Evolutionary conservation across 2,888 invertebrate genomes (phyloP).

Genomic region (Cremastobaeus sp.): DNA sequence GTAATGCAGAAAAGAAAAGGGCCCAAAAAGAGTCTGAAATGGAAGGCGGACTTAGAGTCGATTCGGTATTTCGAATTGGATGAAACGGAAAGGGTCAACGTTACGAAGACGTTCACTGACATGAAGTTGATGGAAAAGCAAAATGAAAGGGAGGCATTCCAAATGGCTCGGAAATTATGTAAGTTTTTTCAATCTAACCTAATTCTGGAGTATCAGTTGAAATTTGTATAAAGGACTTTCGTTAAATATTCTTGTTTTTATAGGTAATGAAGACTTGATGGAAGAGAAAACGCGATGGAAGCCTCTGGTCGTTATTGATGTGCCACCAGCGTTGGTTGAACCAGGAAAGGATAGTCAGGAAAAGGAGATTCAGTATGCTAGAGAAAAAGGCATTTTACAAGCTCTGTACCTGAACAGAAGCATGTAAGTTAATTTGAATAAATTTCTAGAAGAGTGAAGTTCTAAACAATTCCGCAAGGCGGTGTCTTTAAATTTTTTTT

Average conservation of each 20-base stretch:
- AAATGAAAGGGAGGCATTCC: conserved; percentile 90
- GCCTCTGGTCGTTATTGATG: conserved; percentile 84
- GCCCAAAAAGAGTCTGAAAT: conserved; percentile 88
- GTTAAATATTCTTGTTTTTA: background rate
- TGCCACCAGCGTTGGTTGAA: conserved; percentile 83
- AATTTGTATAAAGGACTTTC: background rate
- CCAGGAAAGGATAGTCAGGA: conserved; percentile 91
- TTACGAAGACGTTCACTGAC: conserved; percentile 93
- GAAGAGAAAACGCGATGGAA: conserved; percentile 89
- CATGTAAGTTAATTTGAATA: conserved; percentile 79
- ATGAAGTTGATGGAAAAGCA: conserved; percentile 94
- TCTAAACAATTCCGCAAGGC: too few species aligned
- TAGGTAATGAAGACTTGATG: conserved; percentile 85
- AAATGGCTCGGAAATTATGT: conserved; percentile 86
- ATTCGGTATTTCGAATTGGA: conserved; percentile 95
- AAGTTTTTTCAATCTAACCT: too few species aligned
- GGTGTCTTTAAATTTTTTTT: too few species aligned
- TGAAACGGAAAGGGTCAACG: conserved; percentile 97
- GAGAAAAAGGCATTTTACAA: conserved; percentile 91
- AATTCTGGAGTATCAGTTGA: too few species aligned
- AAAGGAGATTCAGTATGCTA: conserved; percentile 90
- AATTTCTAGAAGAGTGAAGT: too few species aligned
- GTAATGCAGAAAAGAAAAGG: conserved; percentile 87
- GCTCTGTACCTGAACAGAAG: conserved; percentile 89
- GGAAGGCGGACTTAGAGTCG: conserved; percentile 91